Base-by-base conservation (phyloP, 2,888 invertebrate species). In the Cybosia mesomella region DNA sequence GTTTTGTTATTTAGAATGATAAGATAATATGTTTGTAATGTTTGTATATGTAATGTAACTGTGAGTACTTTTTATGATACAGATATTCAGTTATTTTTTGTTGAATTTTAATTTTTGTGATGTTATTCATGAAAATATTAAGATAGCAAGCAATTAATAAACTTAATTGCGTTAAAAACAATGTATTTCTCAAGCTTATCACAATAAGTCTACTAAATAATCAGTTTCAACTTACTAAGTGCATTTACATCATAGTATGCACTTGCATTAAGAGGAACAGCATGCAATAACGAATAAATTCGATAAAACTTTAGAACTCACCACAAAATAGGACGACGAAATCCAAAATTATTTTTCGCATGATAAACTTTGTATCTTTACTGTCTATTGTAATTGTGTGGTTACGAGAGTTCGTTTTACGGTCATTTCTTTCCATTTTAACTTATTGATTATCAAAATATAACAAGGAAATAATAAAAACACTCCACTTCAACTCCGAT, bases 331-430 rank as follows among this genome's bases (percentile, higher is more conserved):
- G 86, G 82, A 97, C 96, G 71, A 95, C 83, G 83, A 97, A 94
- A 94, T 97, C 97, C 87, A 97, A 90, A 77, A 96, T 86, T 80
- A 97, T 95, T 93, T 97, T 97, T 84, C 95, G 95, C 83, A 97
- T 87, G 83, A 96, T 92, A 80, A 93, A 91, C 87, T 92, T 95
- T 58, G 95, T 93, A 80, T 96, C 95, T 83, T 60, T 64, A 53
- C 95, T 93, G 85, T 96, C 96, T 92, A 96, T 95, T 61, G 91
- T 91, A 72, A 91, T 87, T 24, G 91, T 89, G 81, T 92, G 91
- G 66, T 83, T 88, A 74, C 93, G 92, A 71, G 90, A 89, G 80
- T 91, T 92, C 11, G 87, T 81, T 88, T 92, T 92, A 34, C 92
- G 88, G 74, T 93, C 92, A 81, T 89, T 92, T 84, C 92, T 90